Evolutionary conservation across 2,797 vertebrate genomes (phyloP).

Genomic region (Cirrhinus mrigala): DNA sequence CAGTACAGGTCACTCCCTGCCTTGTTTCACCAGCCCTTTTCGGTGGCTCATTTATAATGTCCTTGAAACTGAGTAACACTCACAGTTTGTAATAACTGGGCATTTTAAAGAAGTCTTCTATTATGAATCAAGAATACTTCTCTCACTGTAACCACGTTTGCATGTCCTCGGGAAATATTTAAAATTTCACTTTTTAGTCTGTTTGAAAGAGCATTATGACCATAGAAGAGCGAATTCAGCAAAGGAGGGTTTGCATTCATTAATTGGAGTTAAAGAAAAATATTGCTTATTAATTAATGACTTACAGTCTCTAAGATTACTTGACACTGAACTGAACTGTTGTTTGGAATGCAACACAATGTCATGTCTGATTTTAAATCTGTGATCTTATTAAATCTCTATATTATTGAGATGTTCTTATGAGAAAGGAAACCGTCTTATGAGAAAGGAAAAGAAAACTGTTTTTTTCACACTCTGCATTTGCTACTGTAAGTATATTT

Average conservation of each 20-base stretch:
- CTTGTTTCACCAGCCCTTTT: slow-evolving; percentile 37
- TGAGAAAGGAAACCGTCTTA: neutral
- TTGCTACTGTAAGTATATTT: neutral
- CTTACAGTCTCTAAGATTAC: neutral
- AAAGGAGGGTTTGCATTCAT: neutral
- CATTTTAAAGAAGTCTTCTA: slow-evolving; percentile 33
- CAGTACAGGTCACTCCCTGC: slow-evolving; percentile 29
- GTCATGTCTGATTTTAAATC: neutral
- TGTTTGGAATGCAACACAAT: slow-evolving; percentile 1
- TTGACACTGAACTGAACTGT: slow-evolving; percentile 23
- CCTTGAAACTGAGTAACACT: slow-evolving; percentile 45
- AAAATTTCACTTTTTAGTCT: neutral
- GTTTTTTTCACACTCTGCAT: neutral
- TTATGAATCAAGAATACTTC: slow-evolving; percentile 34
- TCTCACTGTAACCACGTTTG: slow-evolving; percentile 13
- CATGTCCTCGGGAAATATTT: slow-evolving; percentile 32
- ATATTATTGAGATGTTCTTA: neutral
- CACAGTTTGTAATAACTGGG: slow-evolving; percentile 34
- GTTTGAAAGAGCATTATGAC: neutral
- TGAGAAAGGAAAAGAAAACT: neutral
- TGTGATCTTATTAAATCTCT: neutral
- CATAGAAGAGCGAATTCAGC: neutral
- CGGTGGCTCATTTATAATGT: slow-evolving; percentile 34
- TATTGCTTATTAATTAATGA: slow-evolving; percentile 8
- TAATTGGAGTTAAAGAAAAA: slow-evolving; percentile 1